Base-by-base conservation (phyloP, 2,888 invertebrate species). In the Hoplodrina ambigua region DNA sequence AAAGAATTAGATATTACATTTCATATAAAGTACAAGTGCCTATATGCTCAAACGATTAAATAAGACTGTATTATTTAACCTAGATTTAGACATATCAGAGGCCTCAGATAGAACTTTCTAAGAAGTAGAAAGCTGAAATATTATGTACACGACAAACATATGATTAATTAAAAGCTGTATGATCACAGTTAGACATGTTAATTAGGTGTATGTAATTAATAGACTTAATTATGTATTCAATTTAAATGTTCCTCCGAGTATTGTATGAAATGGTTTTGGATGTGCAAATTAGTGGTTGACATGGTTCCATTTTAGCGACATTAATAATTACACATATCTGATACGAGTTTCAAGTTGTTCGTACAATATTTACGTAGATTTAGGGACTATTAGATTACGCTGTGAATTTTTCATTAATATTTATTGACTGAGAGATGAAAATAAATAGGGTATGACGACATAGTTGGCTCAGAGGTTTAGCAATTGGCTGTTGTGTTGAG, bases 151-250 rank as follows among this genome's bases (percentile, higher is more conserved):
- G 15, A 33, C 4, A 20, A 25, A 46, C 46, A 49, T 4, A 50
- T 41, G 13, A 58, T 66, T 58, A 58, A 54, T 73, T 67, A 67
- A 72, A 73, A 50, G 20, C 59, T 25, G 15, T 66, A 41, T 66
- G 13, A 54, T 54, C n/a, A 50, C 37, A 52, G 50, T 54, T 52
- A 61, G 52, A 67, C 50, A 55, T 25, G 54, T 52, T 50, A 61
- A 75, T 75, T 58, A 46, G 0, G 11, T 33, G 8, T 50, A 46
- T 50, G 17, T 62, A 54, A 69, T 62, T 69, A 74, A 62, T 74
- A 75, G 49, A 46, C 17, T 54, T 62, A 58, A 62, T 74, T 58
- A 62, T n/a, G 37, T 58, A 61, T 69, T 61, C 52, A 13, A 33
- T 68, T 57, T 33, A 46, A 68, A 60, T 53, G 25, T 60, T 30